Percentiles rank a stretch among this genome's conserved stretches.
These are phyloP conservation scores for Pachyrhynchus sulphureomaculatus DNA, from an alignment of 1,140 invertebrate species.

Conservation along the genomic window DNA sequence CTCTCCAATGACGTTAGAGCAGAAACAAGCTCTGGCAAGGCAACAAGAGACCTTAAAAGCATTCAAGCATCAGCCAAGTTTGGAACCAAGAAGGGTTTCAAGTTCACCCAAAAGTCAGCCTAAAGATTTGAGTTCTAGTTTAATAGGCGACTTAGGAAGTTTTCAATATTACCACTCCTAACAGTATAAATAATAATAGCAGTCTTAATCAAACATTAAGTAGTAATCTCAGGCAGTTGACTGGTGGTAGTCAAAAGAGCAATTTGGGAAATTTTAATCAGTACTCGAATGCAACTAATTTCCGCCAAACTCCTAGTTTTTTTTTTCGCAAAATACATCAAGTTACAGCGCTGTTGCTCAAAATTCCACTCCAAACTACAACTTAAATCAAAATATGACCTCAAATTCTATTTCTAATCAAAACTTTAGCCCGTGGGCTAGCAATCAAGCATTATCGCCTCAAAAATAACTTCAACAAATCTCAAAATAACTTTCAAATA, in stretches of 20 bases:
- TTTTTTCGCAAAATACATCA: too few species aligned
- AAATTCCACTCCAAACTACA: neutral
- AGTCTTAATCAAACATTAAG: neutral
- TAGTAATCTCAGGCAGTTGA: slow-evolving; percentile 23
- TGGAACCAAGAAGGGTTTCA: slow-evolving; percentile 44
- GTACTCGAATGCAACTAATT: too few species aligned
- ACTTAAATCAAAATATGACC: neutral
- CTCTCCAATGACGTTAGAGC: slow-evolving; percentile 54
- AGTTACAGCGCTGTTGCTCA: neutral
- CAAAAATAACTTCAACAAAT: slow-evolving; percentile 2
- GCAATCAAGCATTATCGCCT: slow-evolving; percentile 2
- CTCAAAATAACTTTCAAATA: slow-evolving; percentile 2
- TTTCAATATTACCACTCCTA: neutral
- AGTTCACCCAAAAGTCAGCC: slow-evolving; percentile 40
- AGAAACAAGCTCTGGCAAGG: slow-evolving; percentile 63
- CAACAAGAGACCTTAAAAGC: slow-evolving; percentile 61
- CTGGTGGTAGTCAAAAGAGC: neutral
- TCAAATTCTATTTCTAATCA: slow-evolving; percentile 37
- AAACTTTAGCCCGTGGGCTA: slow-evolving; percentile 46
- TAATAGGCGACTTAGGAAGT: slow-evolving; percentile 50
- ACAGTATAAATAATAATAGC: slow-evolving; percentile 15
- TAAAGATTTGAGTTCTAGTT: slow-evolving; percentile 59
- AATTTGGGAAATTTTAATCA: too few species aligned
- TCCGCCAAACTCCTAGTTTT: too few species aligned
- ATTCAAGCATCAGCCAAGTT: slow-evolving; percentile 58